Evolutionary conservation across 2,797 vertebrate genomes (phyloP), one percentile per base, ranked within the genome.

Genomic region (Parambassis ranga): DNA sequence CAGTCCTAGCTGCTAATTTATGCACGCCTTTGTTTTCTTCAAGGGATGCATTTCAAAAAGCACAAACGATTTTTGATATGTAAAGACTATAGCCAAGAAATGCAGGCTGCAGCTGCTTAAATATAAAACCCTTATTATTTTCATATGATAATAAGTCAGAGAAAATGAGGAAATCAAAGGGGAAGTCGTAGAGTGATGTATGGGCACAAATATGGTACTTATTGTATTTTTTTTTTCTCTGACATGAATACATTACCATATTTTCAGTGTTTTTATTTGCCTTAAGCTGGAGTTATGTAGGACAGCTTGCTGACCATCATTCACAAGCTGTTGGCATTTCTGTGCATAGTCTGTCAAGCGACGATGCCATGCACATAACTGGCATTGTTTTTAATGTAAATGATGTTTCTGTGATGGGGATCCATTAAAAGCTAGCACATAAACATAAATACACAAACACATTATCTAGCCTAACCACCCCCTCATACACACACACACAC

Each of bases 21-120:
- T 91, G 82, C 86, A 82, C 65, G 81, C 76, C 84, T 91, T 92
- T 91, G 88, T 92, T 91, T 92, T 89, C 86, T 83, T 85, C 81
- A 84, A 86, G 85, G 81, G 87, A 85, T 81, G 59, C 71, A 79
- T 89, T 86, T 86, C 33, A 85, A 84, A 87, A 80, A 78, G 78
- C 90, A 91, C 90, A 93, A 92, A 91, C 75, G 59, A 71, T 87
- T 85, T 72, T 67, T 87, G 83, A 88, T 87, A 87, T 89, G 83
- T 86, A 84, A 90, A 89, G 82, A 90, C 84, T 77, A 80, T 73
- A 83, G 83, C 69, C 27, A 55, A 71, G 50, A 31, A 84, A 75
- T 27, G 48, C 62, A 50, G 71, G 52, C 84, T 82, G 55, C 69
- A 73, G 74, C 69, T 51, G 81, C 86, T 89, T 90, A 86, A 86